These are phyloP conservation scores for Gastrophysa polygoni DNA, from an alignment of 2,888 invertebrate genomes.

Conservation along the genomic window DNA sequence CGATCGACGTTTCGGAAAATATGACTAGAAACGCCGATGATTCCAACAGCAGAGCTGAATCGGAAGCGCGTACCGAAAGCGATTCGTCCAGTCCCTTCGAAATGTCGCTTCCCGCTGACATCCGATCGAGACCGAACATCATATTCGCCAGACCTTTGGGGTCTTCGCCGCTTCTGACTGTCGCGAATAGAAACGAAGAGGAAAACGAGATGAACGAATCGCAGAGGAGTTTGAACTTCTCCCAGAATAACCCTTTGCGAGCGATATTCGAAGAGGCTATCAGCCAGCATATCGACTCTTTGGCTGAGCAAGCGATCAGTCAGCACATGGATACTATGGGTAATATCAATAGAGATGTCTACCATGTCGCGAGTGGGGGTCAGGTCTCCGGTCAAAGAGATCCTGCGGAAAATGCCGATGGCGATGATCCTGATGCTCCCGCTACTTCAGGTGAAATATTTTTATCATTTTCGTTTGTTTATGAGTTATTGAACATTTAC, in stretches of 20 bases:
- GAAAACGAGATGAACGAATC: slow-evolving; percentile 28
- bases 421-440: slow-evolving; percentile 10
- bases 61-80: slow-evolving; percentile 39
- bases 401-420: slow-evolving; percentile 16
- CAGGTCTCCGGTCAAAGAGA: slow-evolving; percentile 8
- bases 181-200: slow-evolving; percentile 25
- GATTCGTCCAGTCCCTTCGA: slow-evolving; percentile 41
- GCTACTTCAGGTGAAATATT: slow-evolving; percentile 1
- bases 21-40: slow-evolving; percentile 35
- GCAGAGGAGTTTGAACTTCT: slow-evolving; percentile 21
- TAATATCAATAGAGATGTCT: neutral
- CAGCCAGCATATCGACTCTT: slow-evolving; percentile 30
- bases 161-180: slow-evolving; percentile 22
- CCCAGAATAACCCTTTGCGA: slow-evolving; percentile 30
- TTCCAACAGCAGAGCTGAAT: slow-evolving; percentile 39
- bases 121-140: slow-evolving; percentile 24
- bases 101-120: slow-evolving; percentile 31
- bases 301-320: slow-evolving; percentile 19
- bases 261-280: slow-evolving; percentile 42
- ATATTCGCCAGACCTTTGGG: slow-evolving; percentile 26
- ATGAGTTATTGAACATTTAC: no score
- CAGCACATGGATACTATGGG: slow-evolving; percentile 8
- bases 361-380: neutral
- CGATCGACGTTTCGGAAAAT: slow-evolving; percentile 31
- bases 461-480: no score